Base-by-base conservation (phyloP, 2,797 vertebrate genomes). In the Eulemur coronatus region DNA sequence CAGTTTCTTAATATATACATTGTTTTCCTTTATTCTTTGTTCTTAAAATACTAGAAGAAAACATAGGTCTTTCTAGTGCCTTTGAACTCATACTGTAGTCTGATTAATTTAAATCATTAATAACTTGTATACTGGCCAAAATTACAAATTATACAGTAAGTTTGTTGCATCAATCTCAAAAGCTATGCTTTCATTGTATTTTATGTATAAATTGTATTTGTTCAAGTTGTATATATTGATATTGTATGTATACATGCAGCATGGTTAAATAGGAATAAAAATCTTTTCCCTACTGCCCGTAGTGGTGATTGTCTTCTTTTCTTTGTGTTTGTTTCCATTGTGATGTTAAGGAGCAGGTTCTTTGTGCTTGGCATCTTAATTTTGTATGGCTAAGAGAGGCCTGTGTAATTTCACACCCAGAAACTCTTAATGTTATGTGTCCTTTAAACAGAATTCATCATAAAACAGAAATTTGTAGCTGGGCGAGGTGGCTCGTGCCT, bases 241-340 rank as follows among this genome's bases (percentile, higher is more conserved):
- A 92, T 84, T 96, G 85, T 98, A 96, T 96, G 97, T 97, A 93
- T 89, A 95, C 90, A 85, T 91, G 73, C 86, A 98, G 98, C 98
- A 98, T 98, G 98, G 95, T 97, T 98, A 97, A 97, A 97, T 95
- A 73, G 95, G 70, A 98, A 99, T 98, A 98, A 99, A 99, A 96
- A 7, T 35, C 82, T 89, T 89, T 78, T 57, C 69, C 97, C 84
- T 97, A 96, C 11, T 65, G 18, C 70, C 30, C 35, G 5, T 75
- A 48, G 67, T 89, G 72, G 52, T 55, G n/a, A 13, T 84, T 43
- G 91, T 46, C 48, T 50, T 85, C 50, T 95, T 92, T 81, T 69
- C 59, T 65, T 79, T 91, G n/a, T 80, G 0, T 41, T 48, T 70
- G 0, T 15, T 13, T 69, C 48, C 33, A 69, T 76, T 57, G 52